Percentiles rank a stretch among this genome's conserved stretches.
phyloP scores from a whole-genome alignment of 2,888 invertebrate genomes.

The Ormyrus rosae region DNA sequence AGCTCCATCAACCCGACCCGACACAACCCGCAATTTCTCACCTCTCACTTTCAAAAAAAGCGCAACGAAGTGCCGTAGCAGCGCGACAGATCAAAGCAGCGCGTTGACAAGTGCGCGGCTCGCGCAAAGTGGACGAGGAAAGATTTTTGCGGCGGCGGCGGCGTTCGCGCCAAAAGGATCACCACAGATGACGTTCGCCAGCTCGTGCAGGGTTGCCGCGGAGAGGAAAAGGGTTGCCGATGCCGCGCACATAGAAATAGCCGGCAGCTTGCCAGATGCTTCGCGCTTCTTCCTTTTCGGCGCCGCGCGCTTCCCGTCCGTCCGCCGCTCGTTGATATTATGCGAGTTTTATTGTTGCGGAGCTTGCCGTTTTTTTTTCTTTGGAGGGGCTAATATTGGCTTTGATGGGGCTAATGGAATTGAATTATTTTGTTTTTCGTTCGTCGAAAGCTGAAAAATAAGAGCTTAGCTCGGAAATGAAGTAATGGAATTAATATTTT shows the following conservation, averaged over 20 bases:
- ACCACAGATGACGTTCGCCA: too few relatives aligned
- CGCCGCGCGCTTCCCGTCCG: neutral
- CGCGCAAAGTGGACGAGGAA: constrained; percentile 41
- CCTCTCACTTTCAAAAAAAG: neutral
- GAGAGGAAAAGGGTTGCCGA: constrained; percentile 56
- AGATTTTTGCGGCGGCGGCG: constrained; percentile 40
- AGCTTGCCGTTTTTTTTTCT: neutral
- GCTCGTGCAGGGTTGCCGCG: neutral
- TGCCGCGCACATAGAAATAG: constrained; percentile 64
- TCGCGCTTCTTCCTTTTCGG: constrained; percentile 38
- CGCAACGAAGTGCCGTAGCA: neutral
- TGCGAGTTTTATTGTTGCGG: constrained; percentile 9
- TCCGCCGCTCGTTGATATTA: constrained; percentile 35
- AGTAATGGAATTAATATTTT: too few relatives aligned
- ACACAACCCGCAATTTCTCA: neutral
- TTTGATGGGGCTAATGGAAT: too few relatives aligned
- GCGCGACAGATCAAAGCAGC: constrained; percentile 32
- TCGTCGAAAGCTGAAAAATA: too few relatives aligned
- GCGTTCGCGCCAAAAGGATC: constrained; percentile 29
- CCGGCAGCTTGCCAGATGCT: constrained; percentile 69
- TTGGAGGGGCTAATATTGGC: too few relatives aligned
- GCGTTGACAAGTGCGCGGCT: constrained; percentile 12
- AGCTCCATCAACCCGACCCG: neutral
- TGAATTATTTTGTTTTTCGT: too few relatives aligned
- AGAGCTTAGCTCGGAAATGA: too few relatives aligned